phyloP scores from a whole-genome alignment of 1,140 invertebrate genomes.

The Leptonema lineaticorne region DNA sequence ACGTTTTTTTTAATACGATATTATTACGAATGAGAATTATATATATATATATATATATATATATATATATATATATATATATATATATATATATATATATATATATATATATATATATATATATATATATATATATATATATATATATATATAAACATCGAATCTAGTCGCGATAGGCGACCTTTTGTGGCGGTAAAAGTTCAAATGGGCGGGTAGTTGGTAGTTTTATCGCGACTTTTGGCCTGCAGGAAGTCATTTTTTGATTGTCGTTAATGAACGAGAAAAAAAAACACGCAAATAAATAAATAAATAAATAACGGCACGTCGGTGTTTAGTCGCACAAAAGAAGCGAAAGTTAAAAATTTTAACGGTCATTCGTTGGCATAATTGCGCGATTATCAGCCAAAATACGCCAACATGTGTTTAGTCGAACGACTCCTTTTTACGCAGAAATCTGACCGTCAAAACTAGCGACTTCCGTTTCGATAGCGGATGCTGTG shows the following conservation, averaged over 20 bases:
- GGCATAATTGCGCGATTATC: constrained; percentile 12
- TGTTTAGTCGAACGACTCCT: too few species aligned
- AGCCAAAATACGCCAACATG: not conserved
- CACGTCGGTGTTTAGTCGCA: constrained; percentile 5
- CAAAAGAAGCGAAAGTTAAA: not conserved
- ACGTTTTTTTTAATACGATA: too few species aligned
- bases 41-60: not conserved
- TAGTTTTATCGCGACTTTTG: not conserved
- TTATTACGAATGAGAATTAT: too few species aligned
- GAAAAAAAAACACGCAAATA: too few species aligned
- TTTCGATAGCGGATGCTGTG: not conserved
- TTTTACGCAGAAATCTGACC: constrained; percentile 7
- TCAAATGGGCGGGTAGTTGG: not conserved
- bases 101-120: not conserved
- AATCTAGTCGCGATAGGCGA: not conserved
- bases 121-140: not conserved
- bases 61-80: not conserved
- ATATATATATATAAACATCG: constrained; percentile 1
- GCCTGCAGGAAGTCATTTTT: constrained; percentile 10
- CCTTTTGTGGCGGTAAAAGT: not conserved
- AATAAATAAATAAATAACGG: too few species aligned
- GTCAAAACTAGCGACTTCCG: constrained; percentile 7
- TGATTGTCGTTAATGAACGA: too few species aligned
- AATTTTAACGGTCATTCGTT: not conserved
- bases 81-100: not conserved